Evolutionary conservation across 2,797 vertebrate species (phyloP), one percentile per base, ranked within the genome.

Genomic region (Geotria australis): DNA sequence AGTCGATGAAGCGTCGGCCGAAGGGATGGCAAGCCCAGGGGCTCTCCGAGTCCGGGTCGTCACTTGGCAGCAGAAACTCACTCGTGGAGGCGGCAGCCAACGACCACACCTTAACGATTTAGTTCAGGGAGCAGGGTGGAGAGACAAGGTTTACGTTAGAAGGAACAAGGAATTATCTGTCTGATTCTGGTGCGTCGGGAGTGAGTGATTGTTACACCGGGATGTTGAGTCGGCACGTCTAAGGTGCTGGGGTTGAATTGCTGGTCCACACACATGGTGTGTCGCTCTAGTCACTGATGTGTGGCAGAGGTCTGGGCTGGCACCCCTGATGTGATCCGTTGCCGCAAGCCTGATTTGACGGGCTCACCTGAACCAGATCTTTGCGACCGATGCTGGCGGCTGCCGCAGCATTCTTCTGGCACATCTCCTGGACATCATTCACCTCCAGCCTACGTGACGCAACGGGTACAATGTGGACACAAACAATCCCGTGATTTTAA

Each of bases 1-100:
- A 91, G 62, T 89, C 80, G 71, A 96, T 74, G 57, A 96, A 77
- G 61, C 81, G 83, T 60, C 86, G 82, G 46, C 89, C 89, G 59
- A 96, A 96, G 0, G 89, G 89, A 66, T 96, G 89, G 63, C 76
- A 75, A 62, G 88, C 86, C 89, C 89, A 96, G 8, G 89, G 89
- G 2, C 78, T 83, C 69, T 88, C 83, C 11, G 76, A 68, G 69
- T 96, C 88, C 6, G 89, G 89, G 68, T 96, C 85, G 3, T 76
- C 71, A 61, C 91, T 83, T 1, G 86, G 85, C 66, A 72, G 78
- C 12, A 96, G 80, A 67, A 85, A 88, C 61, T 77, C 72, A 62
- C 75, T 77, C 57, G 82, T 91, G 24, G 88, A 83, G 53, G 89
- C 82, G 3, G 80, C 80, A 2, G 86, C 85, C 67, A 96, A 70